Evolutionary conservation across 2,113 vertebrate genomes (phyloP).

Genomic region (Dasypus novemcinctus): DNA sequence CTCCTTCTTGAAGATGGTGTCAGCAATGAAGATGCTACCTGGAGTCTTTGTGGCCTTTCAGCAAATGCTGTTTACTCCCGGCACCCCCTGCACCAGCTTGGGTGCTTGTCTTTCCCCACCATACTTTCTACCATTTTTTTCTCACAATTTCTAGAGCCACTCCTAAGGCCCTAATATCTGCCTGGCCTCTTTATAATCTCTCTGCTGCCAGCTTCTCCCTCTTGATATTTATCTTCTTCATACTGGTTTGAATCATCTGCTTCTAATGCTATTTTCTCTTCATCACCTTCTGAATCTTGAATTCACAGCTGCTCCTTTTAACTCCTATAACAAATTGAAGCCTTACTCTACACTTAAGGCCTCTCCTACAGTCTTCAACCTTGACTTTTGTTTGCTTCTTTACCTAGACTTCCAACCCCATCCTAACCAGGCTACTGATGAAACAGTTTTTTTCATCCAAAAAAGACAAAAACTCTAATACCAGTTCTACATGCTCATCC

Average conservation of each 20-base stretch:
- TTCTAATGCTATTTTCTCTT: background rate
- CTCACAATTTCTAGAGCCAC: fast-evolving
- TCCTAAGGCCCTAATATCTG: fast-evolving
- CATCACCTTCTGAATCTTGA: background rate
- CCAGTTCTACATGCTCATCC: background rate
- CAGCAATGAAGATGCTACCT: background rate
- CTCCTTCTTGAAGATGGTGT: fast-evolving
- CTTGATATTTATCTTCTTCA: background rate
- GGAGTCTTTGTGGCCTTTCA: background rate
- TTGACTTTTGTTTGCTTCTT: fast-evolving
- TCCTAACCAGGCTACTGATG: fast-evolving
- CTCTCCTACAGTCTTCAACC: too few species aligned
- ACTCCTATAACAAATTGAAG: background rate
- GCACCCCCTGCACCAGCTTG: fast-evolving
- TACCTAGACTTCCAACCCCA: fast-evolving
- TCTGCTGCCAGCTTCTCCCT: background rate
- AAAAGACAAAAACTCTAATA: background rate
- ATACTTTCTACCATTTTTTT: fast-evolving
- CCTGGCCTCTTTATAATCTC: too few species aligned
- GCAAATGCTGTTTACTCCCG: background rate
- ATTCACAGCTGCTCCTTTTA: background rate
- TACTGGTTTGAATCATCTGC: background rate
- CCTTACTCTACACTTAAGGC: fast-evolving
- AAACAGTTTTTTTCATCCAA: too few species aligned
- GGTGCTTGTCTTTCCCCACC: background rate